These are phyloP conservation scores for Exocentrus adspersus DNA, from an alignment of 2,888 invertebrate genomes.

Conservation along the genomic window DNA sequence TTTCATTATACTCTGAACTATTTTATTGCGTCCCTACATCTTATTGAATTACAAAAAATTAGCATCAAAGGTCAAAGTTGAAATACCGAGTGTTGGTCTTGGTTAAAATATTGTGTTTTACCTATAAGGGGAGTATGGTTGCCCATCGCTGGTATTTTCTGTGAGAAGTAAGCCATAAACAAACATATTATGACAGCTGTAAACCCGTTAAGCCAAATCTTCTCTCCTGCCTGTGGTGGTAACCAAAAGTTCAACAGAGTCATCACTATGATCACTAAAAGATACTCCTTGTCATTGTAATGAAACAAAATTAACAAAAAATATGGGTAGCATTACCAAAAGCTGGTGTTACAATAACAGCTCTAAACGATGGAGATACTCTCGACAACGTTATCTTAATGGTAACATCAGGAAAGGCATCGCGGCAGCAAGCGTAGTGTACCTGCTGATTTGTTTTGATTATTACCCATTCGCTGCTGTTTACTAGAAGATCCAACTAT, in stretches of 20 bases:
- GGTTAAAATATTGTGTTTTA: no score
- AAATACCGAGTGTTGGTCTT: no score
- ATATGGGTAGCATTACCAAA: slow-evolving; percentile 66
- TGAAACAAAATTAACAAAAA: no score
- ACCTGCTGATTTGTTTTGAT: slow-evolving; percentile 60
- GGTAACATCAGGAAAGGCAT: slow-evolving; percentile 67
- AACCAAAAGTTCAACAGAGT: slow-evolving; percentile 73
- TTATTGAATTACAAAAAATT: no score
- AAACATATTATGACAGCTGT: slow-evolving; percentile 70
- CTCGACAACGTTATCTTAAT: slow-evolving; percentile 67
- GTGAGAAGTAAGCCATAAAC: slow-evolving; percentile 72
- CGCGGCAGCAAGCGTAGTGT: slow-evolving; percentile 67
- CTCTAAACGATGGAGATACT: slow-evolving; percentile 70
- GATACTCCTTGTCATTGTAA: no score
- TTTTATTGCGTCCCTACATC: no score
- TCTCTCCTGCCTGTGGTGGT: slow-evolving; percentile 74
- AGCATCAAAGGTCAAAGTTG: no score
- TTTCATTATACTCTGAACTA: no score
- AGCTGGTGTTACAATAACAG: slow-evolving; percentile 72
- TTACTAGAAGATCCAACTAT: slow-evolving; percentile 53
- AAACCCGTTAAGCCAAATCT: slow-evolving; percentile 70
- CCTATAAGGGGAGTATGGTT: slow-evolving; percentile 69
- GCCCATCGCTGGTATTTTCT: slow-evolving; percentile 68
- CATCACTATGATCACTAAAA: slow-evolving; percentile 71
- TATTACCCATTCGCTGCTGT: slow-evolving; percentile 66